These are phyloP conservation scores for Leptinotarsa texana DNA, from an alignment of 1,140 invertebrate genomes.

Conservation along the genomic window DNA sequence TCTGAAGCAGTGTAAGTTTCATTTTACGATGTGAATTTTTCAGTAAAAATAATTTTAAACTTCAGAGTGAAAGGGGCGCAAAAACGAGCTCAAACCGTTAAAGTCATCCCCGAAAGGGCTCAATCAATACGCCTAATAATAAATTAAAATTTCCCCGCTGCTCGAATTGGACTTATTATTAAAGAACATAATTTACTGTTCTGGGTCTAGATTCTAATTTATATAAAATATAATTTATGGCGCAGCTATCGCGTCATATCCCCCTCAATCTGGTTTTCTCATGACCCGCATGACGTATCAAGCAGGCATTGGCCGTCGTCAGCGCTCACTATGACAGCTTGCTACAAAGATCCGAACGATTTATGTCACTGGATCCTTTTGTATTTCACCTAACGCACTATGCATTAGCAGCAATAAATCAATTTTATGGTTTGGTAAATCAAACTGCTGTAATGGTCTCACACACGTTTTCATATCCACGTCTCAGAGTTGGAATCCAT, in stretches of 20 bases:
- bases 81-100: not conserved
- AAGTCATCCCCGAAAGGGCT: not conserved
- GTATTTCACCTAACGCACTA: constrained; percentile 56
- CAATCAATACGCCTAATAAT: constrained; percentile 19
- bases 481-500: constrained; percentile 19
- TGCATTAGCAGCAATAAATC: constrained; percentile 56
- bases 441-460: constrained; percentile 54
- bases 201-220: constrained; percentile 29
- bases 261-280: constrained; percentile 30
- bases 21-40: too few species aligned
- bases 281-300: constrained; percentile 30
- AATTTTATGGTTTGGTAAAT: constrained; percentile 58
- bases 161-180: constrained; percentile 18
- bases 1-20: too few species aligned
- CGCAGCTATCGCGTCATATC: constrained; percentile 20
- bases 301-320: constrained; percentile 22
- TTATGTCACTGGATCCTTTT: constrained; percentile 56
- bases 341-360: constrained; percentile 55
- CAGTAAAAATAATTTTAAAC: not conserved
- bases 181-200: constrained; percentile 30
- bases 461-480: constrained; percentile 23
- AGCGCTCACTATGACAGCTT: constrained; percentile 47
- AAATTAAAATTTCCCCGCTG: constrained; percentile 15
- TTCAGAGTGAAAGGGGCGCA: not conserved
- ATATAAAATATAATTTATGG: constrained; percentile 33